These are phyloP conservation scores for Amphimedon queenslandica DNA, from an alignment of 37 sponge, comb jelly and placozoan species.

Conservation along the genomic window DNA sequence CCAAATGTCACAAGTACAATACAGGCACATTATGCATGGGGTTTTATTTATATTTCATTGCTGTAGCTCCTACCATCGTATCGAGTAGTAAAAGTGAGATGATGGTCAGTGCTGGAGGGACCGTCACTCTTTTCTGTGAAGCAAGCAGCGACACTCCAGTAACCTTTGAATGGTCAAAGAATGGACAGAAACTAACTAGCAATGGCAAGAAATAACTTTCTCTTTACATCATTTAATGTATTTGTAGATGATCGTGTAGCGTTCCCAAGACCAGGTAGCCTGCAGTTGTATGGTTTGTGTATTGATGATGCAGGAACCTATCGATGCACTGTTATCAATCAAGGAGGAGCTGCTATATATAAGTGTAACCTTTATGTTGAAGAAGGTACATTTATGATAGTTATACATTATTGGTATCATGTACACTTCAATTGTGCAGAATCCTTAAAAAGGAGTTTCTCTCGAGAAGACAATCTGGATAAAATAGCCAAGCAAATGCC, in stretches of 20 bases:
- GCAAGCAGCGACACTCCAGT: background rate
- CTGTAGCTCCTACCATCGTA: background rate
- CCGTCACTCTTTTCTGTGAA: slow-evolving; percentile 11
- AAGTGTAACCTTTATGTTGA: slow-evolving; percentile 3
- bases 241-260: slow-evolving; percentile 9
- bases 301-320: slow-evolving; percentile 24
- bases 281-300: slow-evolving; percentile 22
- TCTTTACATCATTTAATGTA: background rate
- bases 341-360: background rate
- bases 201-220: slow-evolving; percentile 1
- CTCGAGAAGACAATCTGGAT: background rate
- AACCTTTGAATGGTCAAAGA: slow-evolving; percentile 33
- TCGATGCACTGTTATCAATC: slow-evolving; percentile 14
- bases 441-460: background rate
- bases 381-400: slow-evolving; percentile 4
- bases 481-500: background rate
- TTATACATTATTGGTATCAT: too few species aligned
- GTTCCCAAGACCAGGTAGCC: slow-evolving; percentile 24
- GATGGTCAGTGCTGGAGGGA: background rate
- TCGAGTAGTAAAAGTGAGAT: background rate
- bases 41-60: background rate
- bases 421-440: background rate
- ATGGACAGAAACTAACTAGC: slow-evolving; percentile 7
- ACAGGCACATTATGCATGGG: too few species aligned
- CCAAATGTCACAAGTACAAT: too few species aligned